Evolutionary conservation across 2,888 invertebrate species (phyloP).

Genomic region (Actias luna): DNA sequence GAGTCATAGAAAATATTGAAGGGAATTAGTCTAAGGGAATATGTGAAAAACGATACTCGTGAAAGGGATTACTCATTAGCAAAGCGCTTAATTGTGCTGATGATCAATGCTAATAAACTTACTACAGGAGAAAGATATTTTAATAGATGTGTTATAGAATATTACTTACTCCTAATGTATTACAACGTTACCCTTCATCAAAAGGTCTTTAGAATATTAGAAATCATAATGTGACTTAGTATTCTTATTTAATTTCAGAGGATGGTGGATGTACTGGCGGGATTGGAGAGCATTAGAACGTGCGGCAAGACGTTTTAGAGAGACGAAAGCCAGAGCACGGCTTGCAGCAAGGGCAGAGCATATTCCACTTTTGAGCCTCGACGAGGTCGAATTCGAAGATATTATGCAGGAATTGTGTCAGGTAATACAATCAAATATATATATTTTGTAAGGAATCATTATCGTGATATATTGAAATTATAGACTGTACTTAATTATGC

Average conservation of each 20-base stretch:
- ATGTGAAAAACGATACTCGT: too few species aligned
- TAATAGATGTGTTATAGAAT: too few species aligned
- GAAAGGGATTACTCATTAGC: too few species aligned
- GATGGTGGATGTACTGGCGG: constrained; percentile 79
- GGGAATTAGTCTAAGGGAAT: too few species aligned
- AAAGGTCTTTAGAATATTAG: not conserved
- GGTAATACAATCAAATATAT: constrained; percentile 42
- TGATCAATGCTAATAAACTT: too few species aligned
- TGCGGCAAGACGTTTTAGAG: constrained; percentile 71
- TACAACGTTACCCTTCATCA: not conserved
- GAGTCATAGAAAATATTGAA: too few species aligned
- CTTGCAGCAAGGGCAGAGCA: constrained; percentile 75
- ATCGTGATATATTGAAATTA: too few species aligned
- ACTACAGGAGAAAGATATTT: too few species aligned
- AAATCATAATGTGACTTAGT: not conserved
- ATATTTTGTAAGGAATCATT: too few species aligned
- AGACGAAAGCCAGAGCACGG: constrained; percentile 72
- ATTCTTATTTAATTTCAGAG: constrained; percentile 38
- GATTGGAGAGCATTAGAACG: constrained; percentile 74
- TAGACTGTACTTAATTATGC: too few species aligned
- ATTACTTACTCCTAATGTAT: too few species aligned
- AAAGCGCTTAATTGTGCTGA: too few species aligned
- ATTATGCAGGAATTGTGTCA: constrained; percentile 81
- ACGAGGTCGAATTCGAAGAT: constrained; percentile 80
- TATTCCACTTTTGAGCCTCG: constrained; percentile 74